A percentile compares a stretch with the other conserved stretches of the same genome.
Evolutionary conservation across 2,888 invertebrate genomes (phyloP).

Genomic region (Lobophora halterata): DNA sequence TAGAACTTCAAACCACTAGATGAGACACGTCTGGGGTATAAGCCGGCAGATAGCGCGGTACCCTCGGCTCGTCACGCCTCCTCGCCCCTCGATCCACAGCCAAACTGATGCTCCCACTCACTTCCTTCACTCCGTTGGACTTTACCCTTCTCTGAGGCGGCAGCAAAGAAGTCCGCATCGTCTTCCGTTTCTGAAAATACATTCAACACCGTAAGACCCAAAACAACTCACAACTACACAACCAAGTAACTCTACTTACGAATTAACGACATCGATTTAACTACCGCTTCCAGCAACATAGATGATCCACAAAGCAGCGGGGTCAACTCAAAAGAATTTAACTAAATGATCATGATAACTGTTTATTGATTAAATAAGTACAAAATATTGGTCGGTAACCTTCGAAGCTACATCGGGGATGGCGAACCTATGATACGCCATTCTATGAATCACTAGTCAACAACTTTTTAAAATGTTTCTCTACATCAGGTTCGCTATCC

Average conservation of each 20-base stretch:
- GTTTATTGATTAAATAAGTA: conserved; percentile 53
- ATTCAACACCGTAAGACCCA: conserved; percentile 30
- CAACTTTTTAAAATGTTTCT: conserved; percentile 8
- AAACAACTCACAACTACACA: conserved; percentile 24
- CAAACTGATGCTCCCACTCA: conserved; percentile 89
- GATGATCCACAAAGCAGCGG: conserved; percentile 54
- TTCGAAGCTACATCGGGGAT: conserved; percentile 47
- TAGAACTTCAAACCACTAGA: conserved; percentile 86
- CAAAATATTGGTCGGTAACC: conserved; percentile 62
- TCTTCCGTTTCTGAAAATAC: conserved; percentile 91
- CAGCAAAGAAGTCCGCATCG: conserved; percentile 88
- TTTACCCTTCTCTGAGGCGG: conserved; percentile 88
- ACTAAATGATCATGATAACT: conserved; percentile 62
- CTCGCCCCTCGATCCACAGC: conserved; percentile 87
- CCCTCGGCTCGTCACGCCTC: conserved; percentile 84
- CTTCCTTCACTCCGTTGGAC: conserved; percentile 89
- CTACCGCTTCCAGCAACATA: conserved; percentile 49
- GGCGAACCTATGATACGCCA: conserved; percentile 39
- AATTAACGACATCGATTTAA: conserved; percentile 53
- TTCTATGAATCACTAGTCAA: conserved; percentile 10
- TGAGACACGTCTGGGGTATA: conserved; percentile 91
- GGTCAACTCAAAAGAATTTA: conserved; percentile 56
- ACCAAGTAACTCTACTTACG: conserved; percentile 59
- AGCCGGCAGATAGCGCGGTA: conserved; percentile 86
- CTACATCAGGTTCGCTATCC: conserved; percentile 42